A percentile compares a stretch with the other conserved stretches of the same genome.
These are phyloP conservation scores for Calosoma granatense DNA, from an alignment of 1,140 invertebrate genomes.

Conservation along the genomic window DNA sequence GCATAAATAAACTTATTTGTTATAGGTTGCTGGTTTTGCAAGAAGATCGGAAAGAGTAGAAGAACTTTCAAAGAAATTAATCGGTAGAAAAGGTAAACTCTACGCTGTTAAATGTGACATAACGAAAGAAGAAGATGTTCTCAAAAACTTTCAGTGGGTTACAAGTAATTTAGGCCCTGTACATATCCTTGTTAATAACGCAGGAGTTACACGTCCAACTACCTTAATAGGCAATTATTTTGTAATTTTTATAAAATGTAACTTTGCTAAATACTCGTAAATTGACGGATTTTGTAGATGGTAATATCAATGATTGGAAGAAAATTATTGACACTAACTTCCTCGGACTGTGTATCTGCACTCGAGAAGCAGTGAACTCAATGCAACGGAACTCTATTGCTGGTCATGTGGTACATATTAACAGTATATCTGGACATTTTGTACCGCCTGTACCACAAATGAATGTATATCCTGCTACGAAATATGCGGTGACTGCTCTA, in stretches of 20 bases:
- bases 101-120: slow-evolving; percentile 45
- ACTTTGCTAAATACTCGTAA: no score
- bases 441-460: slow-evolving; percentile 6
- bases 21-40: slow-evolving; percentile 15
- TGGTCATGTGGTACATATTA: slow-evolving; percentile 57
- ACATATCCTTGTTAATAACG: slow-evolving; percentile 59
- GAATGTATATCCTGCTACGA: slow-evolving; percentile 42
- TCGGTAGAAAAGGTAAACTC: slow-evolving; percentile 11
- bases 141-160: slow-evolving; percentile 48
- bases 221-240: slow-evolving; percentile 8
- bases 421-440: slow-evolving; percentile 38
- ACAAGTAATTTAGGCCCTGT: slow-evolving; percentile 46
- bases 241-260: no score
- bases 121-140: slow-evolving; percentile 47
- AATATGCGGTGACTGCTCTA: slow-evolving; percentile 43
- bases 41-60: slow-evolving; percentile 12
- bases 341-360: slow-evolving; percentile 53
- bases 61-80: slow-evolving; percentile 9
- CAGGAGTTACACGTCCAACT: slow-evolving; percentile 35
- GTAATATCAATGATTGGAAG: slow-evolving; percentile 34
- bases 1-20: background rate
- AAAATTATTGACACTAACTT: slow-evolving; percentile 57
- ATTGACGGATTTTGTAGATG: slow-evolving; percentile 14
- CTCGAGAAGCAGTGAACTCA: slow-evolving; percentile 45
- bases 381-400: slow-evolving; percentile 45